phyloP scores from a whole-genome alignment of 1,140 invertebrate genomes.

The Ylistrum balloti region DNA sequence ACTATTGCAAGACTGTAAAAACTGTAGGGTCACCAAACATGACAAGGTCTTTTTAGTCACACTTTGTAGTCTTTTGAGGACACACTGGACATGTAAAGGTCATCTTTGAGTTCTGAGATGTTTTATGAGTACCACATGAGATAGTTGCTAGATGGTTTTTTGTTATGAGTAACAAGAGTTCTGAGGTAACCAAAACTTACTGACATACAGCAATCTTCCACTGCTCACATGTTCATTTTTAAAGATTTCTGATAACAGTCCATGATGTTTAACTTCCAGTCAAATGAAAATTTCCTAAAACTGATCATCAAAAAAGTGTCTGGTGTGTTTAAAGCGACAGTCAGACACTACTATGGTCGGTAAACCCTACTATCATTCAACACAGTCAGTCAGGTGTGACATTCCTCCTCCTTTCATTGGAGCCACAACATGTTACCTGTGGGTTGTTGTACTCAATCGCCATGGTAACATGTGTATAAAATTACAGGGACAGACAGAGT shows the following conservation, averaged over 20 bases:
- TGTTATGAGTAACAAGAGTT: no score
- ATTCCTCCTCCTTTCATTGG: conserved; percentile 16
- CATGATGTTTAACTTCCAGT: not conserved
- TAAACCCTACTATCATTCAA: not conserved
- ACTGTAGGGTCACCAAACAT: no score
- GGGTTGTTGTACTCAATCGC: conserved; percentile 15
- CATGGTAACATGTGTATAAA: conserved; percentile 34
- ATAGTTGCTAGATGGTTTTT: no score
- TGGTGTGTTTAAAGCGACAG: not conserved
- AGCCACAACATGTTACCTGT: conserved; percentile 32
- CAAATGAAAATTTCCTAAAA: not conserved
- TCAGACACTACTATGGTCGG: not conserved
- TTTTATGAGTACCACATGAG: no score
- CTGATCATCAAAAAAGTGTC: not conserved
- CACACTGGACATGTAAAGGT: no score
- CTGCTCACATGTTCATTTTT: not conserved
- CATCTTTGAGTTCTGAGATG: no score
- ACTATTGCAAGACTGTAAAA: no score
- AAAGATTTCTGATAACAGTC: not conserved
- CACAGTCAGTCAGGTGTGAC: conserved; percentile 5
- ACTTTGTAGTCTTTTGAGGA: no score
- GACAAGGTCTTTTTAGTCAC: no score
- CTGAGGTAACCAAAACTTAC: not conserved
- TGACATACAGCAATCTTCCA: not conserved
- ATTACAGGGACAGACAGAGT: conserved; percentile 25